Percentiles rank a stretch among this genome's conserved stretches.
Evolutionary conservation across 2,888 invertebrate species (phyloP).

Genomic region (Tholera decimalis): DNA sequence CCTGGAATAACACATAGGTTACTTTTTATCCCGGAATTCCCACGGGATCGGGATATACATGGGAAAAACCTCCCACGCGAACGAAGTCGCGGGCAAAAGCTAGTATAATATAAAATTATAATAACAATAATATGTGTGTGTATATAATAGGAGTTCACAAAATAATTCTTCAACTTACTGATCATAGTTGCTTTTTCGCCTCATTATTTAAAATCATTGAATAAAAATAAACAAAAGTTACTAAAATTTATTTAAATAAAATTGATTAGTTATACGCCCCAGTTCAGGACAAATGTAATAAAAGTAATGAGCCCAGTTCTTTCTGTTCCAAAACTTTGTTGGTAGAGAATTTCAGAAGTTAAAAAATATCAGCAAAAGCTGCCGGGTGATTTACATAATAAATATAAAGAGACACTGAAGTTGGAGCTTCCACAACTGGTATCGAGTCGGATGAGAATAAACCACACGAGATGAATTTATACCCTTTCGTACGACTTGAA

Average conservation of each 20-base stretch:
- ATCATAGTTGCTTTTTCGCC: too few species aligned
- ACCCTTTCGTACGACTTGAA: constrained; percentile 22
- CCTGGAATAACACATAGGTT: too few species aligned
- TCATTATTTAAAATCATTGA: too few species aligned
- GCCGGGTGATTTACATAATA: constrained; percentile 75
- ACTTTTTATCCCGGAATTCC: too few species aligned
- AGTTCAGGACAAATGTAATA: constrained; percentile 60
- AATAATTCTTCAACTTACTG: too few species aligned
- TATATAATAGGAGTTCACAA: too few species aligned
- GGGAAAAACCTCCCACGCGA: too few species aligned
- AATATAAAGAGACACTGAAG: constrained; percentile 66
- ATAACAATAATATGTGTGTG: too few species aligned
- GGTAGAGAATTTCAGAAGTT: constrained; percentile 70
- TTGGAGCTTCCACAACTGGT: constrained; percentile 23
- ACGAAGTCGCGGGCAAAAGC: too few species aligned
- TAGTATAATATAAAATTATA: too few species aligned
- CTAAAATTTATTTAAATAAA: constrained; percentile 4
- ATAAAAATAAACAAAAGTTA: not conserved
- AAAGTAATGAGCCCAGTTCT: constrained; percentile 61
- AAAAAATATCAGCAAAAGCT: constrained; percentile 70
- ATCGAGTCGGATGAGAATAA: constrained; percentile 28
- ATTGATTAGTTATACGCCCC: constrained; percentile 18
- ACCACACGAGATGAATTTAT: constrained; percentile 24
- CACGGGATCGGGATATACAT: too few species aligned
- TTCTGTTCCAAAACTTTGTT: constrained; percentile 69